Evolutionary conservation across 2,888 invertebrate species (phyloP).

Genomic region (Drosophila barbarae): DNA sequence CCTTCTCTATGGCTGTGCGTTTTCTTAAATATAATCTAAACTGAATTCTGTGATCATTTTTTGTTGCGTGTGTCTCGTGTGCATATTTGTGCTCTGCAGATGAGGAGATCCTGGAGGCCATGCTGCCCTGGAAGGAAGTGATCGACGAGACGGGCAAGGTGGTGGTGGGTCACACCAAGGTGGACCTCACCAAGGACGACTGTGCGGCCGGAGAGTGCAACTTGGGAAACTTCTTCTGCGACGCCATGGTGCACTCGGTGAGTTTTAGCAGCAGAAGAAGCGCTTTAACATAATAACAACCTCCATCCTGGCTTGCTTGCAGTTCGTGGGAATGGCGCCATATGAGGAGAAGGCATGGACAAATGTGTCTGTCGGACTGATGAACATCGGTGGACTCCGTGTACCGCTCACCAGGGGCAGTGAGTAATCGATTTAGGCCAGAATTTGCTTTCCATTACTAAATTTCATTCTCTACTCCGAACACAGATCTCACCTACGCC

Average conservation of each 20-base stretch:
- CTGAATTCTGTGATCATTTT: not conserved
- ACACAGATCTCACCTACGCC: conserved; percentile 85
- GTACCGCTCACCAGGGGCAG: conserved; percentile 84
- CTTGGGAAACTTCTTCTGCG: conserved; percentile 86
- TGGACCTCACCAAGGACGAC: conserved; percentile 81
- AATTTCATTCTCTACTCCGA: too few species aligned
- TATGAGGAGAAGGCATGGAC: conserved; percentile 82
- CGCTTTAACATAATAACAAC: too few species aligned
- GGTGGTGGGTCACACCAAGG: conserved; percentile 83
- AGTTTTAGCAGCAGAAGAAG: conserved; percentile 61
- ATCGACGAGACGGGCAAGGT: conserved; percentile 82
- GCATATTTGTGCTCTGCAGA: conserved; percentile 79
- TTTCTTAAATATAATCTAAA: not conserved
- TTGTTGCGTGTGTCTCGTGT: conserved; percentile 5
- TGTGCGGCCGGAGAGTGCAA: conserved; percentile 86
- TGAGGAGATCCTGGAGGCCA: conserved; percentile 81
- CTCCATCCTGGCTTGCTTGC: not conserved
- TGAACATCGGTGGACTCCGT: conserved; percentile 87
- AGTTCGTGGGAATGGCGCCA: conserved; percentile 66
- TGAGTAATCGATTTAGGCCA: conserved; percentile 71
- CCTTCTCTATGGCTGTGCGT: not conserved
- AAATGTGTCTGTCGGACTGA: conserved; percentile 84
- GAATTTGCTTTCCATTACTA: not conserved
- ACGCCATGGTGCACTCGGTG: conserved; percentile 85
- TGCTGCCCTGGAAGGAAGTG: conserved; percentile 83